Evolutionary conservation across 2,113 vertebrate genomes (phyloP), one percentile per base, ranked within the genome.

Genomic region (Heterochromis multidens): DNA sequence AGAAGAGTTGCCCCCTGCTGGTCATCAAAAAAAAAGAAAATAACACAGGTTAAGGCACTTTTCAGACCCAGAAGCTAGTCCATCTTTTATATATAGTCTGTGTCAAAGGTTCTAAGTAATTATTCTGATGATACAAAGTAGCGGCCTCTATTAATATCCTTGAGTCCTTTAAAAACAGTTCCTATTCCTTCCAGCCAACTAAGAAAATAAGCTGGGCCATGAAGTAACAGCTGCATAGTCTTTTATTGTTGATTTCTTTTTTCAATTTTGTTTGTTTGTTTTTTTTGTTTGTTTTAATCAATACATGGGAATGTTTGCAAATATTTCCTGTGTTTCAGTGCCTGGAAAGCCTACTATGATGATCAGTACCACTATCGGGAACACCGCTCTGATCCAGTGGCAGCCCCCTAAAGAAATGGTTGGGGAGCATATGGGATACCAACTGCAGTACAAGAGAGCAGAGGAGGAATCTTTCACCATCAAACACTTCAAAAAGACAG

Each of bases 351-450:
- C 98, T 90, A 97, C 96, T 80, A 98, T 99, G 98, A 97, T 98
- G 97, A 98, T 99, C 95, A 99, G 98, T 94, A 97, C 98, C 88
- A 99, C 98, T n/a, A 96, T 97, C 70, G 97, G 97, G 91, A 99
- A 98, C 94, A 99, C 98, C 0, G 98, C 98, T 3, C 96, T 99
- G 85, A 97, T 99, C 92, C 98, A 99, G 96, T 99, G 98, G 98
- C 98, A 99, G 94, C 98, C 98, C 4, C 98, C 98, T 63, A 98
- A 97, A 93, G 98, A 99, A 90, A 97, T 97, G 93, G 96, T 97
- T 1, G 98, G 98, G 6, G 97, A 99, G 90, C 97, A 98, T 85
- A 91, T 97, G 83, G 98, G 98, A 84, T 99, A 98, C 93, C 96
- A 96, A 83, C 95, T 99, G 82, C 97, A 97, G 89, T 99, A 97